Conservation (phyloP, 2,888 invertebrate species). For the Phaonia tiefii region DNA sequence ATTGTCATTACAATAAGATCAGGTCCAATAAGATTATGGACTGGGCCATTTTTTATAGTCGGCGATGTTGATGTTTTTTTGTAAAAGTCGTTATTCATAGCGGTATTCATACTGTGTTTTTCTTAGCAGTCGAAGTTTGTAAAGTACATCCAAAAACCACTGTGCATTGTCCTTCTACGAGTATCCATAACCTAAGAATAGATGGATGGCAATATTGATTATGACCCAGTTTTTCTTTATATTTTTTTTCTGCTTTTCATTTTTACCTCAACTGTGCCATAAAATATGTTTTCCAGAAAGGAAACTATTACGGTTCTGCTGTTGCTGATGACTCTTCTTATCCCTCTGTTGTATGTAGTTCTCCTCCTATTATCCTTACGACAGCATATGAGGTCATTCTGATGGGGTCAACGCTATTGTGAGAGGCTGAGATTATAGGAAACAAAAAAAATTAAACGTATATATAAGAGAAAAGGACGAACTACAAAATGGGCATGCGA, state of each 20-base stretch:
- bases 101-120: too few relatives aligned
- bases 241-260: conserved; percentile 2
- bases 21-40: too few relatives aligned
- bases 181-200: not conserved
- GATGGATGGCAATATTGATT: conserved; percentile 53
- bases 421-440: not conserved
- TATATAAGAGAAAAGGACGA: too few relatives aligned
- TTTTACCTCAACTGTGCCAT: conserved; percentile 56
- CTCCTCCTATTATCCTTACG: conserved; percentile 36
- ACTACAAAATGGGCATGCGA: not conserved
- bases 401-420: conserved; percentile 51
- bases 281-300: conserved; percentile 40
- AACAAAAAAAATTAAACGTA: not conserved
- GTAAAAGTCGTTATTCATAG: too few relatives aligned
- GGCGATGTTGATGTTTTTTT: too few relatives aligned
- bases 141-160: too few relatives aligned
- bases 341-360: conserved; percentile 7
- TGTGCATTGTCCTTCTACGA: conserved; percentile 2
- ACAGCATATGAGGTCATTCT: conserved; percentile 58
- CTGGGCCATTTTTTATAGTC: too few relatives aligned
- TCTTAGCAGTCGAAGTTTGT: too few relatives aligned
- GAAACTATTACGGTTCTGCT: conserved; percentile 37
- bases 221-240: conserved; percentile 56
- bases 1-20: too few relatives aligned
- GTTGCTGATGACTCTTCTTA: conserved; percentile 20